These are phyloP conservation scores for Rostratula benghalensis DNA, from an alignment of 2,113 vertebrate genomes.

Conservation along the genomic window DNA sequence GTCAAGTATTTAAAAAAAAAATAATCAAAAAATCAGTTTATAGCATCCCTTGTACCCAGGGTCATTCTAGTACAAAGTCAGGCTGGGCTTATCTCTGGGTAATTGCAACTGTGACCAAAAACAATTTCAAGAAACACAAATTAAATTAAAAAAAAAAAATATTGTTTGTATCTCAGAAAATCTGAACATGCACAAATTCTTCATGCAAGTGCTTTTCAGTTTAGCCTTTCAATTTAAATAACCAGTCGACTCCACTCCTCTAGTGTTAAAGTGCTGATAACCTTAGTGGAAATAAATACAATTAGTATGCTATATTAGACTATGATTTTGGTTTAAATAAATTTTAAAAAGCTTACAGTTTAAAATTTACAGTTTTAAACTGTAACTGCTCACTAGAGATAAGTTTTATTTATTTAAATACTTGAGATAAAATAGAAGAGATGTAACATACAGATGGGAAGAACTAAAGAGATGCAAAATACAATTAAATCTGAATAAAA, in stretches of 20 bases:
- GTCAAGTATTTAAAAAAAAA: not conserved
- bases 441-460: not conserved
- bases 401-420: not conserved
- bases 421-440: not conserved
- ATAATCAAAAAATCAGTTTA: not conserved
- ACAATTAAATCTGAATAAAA: not conserved
- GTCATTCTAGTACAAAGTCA: not conserved
- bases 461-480: no score
- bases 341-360: no score
- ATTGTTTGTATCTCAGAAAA: not conserved
- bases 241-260: accelerated
- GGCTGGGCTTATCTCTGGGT: not conserved
- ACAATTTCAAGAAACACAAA: not conserved
- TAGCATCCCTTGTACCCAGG: not conserved
- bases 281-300: not conserved
- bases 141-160: not conserved
- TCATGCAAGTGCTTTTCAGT: not conserved
- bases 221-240: not conserved
- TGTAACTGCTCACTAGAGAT: not conserved
- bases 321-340: no score
- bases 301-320: not conserved
- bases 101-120: not conserved
- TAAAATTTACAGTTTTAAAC: not conserved
- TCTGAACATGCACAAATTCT: not conserved
- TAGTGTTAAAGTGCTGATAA: not conserved